These are phyloP conservation scores for Mellilla xanthometata DNA, from an alignment of 2,888 invertebrate species.

Conservation along the genomic window DNA sequence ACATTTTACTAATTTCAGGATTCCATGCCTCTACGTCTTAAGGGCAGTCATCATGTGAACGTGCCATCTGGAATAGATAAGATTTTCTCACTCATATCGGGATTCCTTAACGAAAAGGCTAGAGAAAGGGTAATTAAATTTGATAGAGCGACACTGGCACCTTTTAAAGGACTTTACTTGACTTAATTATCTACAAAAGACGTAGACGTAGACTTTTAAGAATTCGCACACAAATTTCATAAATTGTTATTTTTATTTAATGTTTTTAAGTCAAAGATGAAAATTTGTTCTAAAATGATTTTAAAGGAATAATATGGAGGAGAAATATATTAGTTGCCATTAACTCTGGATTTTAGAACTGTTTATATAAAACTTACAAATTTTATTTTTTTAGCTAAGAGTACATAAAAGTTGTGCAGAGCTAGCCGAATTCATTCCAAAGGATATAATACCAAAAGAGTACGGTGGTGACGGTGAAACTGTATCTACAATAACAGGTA, in stretches of 20 bases:
- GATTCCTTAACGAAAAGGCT: slow-evolving; percentile 82
- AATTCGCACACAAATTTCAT: too few species aligned
- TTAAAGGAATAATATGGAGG: too few species aligned
- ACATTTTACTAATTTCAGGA: slow-evolving; percentile 67
- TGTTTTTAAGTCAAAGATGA: too few species aligned
- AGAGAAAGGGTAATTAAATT: slow-evolving; percentile 74
- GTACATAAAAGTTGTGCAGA: slow-evolving; percentile 80
- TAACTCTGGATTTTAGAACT: too few species aligned
- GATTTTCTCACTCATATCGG: slow-evolving; percentile 79
- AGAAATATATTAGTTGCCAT: too few species aligned
- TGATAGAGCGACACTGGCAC: background rate
- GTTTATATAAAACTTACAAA: background rate
- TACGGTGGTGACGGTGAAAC: slow-evolving; percentile 85
- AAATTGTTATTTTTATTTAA: too few species aligned
- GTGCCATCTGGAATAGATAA: slow-evolving; percentile 80
- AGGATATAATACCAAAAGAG: slow-evolving; percentile 83
- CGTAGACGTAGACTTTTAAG: too few species aligned
- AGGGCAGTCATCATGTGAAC: slow-evolving; percentile 83
- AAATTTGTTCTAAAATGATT: too few species aligned
- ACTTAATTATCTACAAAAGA: too few species aligned
- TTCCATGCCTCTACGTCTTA: slow-evolving; percentile 82
- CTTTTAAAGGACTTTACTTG: too few species aligned
- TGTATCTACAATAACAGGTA: slow-evolving; percentile 77
- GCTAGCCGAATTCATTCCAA: slow-evolving; percentile 80
- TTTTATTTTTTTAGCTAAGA: slow-evolving; percentile 69